Percentiles rank a stretch among this genome's conserved stretches.
Conservation (phyloP, 2,113 vertebrate species). For the Zeus faber region DNA sequence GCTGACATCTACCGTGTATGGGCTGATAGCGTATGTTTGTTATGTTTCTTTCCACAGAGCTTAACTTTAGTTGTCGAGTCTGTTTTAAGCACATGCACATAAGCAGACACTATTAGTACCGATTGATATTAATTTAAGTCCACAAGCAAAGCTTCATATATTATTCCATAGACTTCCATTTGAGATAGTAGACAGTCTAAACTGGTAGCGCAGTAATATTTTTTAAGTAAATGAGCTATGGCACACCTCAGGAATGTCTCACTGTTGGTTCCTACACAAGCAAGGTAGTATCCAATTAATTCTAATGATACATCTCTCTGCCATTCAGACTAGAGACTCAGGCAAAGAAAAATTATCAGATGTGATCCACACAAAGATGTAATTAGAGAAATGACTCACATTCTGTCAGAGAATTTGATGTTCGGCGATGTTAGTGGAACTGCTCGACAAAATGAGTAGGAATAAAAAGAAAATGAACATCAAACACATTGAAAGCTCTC, state of each 20-base stretch:
- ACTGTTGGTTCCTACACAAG: constrained; percentile 11
- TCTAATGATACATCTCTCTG: constrained; percentile 33
- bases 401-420: constrained; percentile 10
- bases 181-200: not conserved
- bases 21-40: not conserved
- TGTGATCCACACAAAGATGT: constrained; percentile 19
- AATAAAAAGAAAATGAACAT: no score
- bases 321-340: constrained; percentile 10
- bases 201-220: constrained; percentile 22
- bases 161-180: not conserved
- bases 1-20: not conserved
- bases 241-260: constrained; percentile 10
- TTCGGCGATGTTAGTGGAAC: constrained; percentile 8
- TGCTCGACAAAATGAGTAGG: no score
- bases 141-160: not conserved
- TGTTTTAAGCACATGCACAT: no score
- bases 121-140: not conserved
- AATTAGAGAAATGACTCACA: constrained; percentile 25
- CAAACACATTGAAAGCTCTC: no score
- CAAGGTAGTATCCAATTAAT: constrained; percentile 39
- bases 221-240: constrained; percentile 25
- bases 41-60: not conserved
- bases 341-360: constrained; percentile 16
- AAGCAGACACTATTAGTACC: not conserved
- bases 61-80: no score